These are phyloP conservation scores for Enteromius mattozi DNA, from an alignment of 2,797 vertebrate genomes.

Conservation along the genomic window DNA sequence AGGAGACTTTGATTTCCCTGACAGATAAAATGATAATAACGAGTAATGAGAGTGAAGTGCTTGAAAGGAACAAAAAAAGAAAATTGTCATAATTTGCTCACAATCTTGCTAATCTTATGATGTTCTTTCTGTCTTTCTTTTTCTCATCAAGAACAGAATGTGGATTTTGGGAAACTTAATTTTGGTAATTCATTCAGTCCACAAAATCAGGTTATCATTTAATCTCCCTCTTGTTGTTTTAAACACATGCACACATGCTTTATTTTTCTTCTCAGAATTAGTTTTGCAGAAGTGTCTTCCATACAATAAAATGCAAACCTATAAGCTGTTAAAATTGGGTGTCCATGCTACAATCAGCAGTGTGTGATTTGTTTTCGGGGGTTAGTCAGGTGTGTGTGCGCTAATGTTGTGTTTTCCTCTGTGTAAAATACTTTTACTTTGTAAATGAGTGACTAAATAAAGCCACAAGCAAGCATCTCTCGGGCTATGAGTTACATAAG, in stretches of 20 bases:
- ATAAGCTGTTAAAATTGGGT: not conserved
- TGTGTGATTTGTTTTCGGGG: not conserved
- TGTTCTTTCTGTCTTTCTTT: not conserved
- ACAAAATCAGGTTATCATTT: not conserved
- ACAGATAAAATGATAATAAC: not conserved
- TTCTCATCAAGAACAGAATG: not conserved
- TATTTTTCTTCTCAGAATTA: too few species aligned
- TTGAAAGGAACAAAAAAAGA: not conserved
- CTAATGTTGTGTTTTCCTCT: conserved; percentile 1
- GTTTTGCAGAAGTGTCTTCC: not conserved
- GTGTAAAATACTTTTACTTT: not conserved
- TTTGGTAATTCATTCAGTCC: not conserved
- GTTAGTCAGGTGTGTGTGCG: not conserved
- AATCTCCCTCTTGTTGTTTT: not conserved
- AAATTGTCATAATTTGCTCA: not conserved
- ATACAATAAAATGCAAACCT: not conserved
- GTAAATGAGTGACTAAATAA: conserved; percentile 7
- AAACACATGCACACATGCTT: not conserved
- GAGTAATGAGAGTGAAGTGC: not conserved
- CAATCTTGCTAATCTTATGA: not conserved
- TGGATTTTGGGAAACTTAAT: not conserved
- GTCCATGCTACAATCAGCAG: not conserved
- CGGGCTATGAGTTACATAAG: not conserved
- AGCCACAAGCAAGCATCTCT: not conserved
- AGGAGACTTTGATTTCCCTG: not conserved